Base-by-base conservation (phyloP, 1,140 invertebrate genomes). In the Pogonomyrmex californicus region DNA sequence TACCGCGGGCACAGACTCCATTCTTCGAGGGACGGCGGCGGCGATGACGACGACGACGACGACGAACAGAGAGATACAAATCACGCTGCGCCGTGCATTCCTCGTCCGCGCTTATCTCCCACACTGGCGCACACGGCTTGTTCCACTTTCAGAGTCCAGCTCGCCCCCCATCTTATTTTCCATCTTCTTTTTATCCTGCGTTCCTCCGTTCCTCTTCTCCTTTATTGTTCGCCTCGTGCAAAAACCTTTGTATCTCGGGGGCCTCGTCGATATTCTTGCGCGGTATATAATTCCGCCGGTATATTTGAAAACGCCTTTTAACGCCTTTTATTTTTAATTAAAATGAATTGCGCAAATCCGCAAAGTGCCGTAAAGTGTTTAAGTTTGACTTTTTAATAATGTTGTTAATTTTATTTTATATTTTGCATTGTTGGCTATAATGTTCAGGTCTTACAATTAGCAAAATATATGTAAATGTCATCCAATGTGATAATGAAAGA, bases 91-190 rank as follows among this genome's bases (percentile, higher is more conserved):
- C 47, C 77, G 63, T 88, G 90, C 89, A 91, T 91, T 91, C 89
- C 70, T 86, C 82, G 60, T 90, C 44, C 44, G 51, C 78, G 60
- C 83, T 90, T 90, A 90, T 90, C 89, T 90, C 88, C 78, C 88
- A 63, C 87, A 75, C 76, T 82, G 68, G 68, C 54, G 70, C 71
- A 81, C 71, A 81, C 68, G 47, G 60, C 47, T 38, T 60, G 82
- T 85, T 85, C 82, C 75, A 77, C 82, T 85, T 78, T 85, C 71
- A 78, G 71, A 51, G 38, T 47, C 9, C 58, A 36, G 23, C 23
- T 23, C 23, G 23, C 23, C 23, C 23, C 56, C 70, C 78, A 9
- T 38, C 68, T 66, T 44, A 23, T 78, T 85, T 65, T 65, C 47
- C 58, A 30, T 4, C 51, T 51, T 85, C 58, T 65, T 78, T 78